Evolutionary conservation across 2,888 invertebrate genomes (phyloP).

Genomic region (Callyntrura guangdongensis): DNA sequence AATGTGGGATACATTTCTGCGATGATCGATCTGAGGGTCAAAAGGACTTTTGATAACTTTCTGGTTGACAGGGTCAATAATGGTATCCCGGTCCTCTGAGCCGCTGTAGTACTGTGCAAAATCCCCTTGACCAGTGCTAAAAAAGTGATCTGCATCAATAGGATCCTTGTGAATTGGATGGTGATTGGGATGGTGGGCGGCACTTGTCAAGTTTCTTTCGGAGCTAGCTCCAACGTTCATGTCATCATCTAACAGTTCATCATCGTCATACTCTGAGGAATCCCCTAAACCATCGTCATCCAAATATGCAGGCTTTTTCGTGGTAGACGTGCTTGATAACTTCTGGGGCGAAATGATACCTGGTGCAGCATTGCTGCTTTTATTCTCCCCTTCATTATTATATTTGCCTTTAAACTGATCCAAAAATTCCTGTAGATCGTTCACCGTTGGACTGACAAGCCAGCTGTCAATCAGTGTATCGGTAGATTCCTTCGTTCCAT

Average conservation of each 20-base stretch:
- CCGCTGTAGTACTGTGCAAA: slow-evolving; percentile 83
- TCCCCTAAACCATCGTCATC: slow-evolving; percentile 58
- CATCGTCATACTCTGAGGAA: slow-evolving; percentile 55
- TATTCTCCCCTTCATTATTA: slow-evolving; percentile 8
- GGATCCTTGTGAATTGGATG: slow-evolving; percentile 80
- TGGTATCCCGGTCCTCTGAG: slow-evolving; percentile 81
- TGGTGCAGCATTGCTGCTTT: not conserved
- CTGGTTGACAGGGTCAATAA: slow-evolving; percentile 83
- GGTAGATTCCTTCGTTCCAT: slow-evolving; percentile 19
- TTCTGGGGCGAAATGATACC: slow-evolving; percentile 66
- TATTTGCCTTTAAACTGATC: slow-evolving; percentile 77
- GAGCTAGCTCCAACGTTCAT: slow-evolving; percentile 54
- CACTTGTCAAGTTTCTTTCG: slow-evolving; percentile 58
- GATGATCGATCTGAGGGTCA: slow-evolving; percentile 58
- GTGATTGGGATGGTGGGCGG: slow-evolving; percentile 76
- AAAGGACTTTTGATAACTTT: slow-evolving; percentile 82
- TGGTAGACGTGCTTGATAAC: slow-evolving; percentile 41
- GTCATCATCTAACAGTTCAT: slow-evolving; percentile 57
- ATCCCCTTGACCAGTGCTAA: slow-evolving; percentile 79
- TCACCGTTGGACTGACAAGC: slow-evolving; percentile 73
- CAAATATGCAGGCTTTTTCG: not conserved
- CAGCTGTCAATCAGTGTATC: slow-evolving; percentile 72
- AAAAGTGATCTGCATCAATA: slow-evolving; percentile 81
- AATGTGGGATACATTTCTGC: slow-evolving; percentile 56
- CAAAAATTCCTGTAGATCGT: slow-evolving; percentile 76